These are phyloP conservation scores for Tenthredo distinguenda DNA, from an alignment of 2,888 invertebrate genomes.

Conservation along the genomic window DNA sequence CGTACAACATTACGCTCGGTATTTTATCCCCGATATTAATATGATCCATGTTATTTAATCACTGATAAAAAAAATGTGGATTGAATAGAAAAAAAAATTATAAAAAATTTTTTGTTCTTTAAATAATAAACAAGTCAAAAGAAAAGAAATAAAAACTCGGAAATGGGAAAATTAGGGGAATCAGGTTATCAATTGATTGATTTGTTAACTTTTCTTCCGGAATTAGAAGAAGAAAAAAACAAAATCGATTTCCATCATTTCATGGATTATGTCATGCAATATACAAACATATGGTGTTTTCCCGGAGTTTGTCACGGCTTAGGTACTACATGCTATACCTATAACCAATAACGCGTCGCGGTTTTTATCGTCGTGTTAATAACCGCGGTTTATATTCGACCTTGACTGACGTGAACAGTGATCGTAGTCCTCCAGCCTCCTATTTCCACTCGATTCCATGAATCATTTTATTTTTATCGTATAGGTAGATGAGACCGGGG, in stretches of 20 bases:
- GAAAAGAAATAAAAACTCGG: neutral
- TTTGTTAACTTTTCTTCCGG: neutral
- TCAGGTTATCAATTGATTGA: neutral
- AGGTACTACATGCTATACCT: neutral
- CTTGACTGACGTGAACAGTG: neutral
- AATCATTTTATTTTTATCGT: neutral
- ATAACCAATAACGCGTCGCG: neutral
- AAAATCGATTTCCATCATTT: neutral
- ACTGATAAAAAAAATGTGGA: neutral
- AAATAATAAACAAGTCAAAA: neutral
- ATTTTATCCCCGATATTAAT: constrained; percentile 78
- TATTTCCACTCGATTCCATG: neutral
- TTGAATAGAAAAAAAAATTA: neutral
- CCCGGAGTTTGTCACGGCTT: neutral
- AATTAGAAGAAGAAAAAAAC: neutral
- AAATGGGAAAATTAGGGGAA: neutral
- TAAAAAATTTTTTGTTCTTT: no score
- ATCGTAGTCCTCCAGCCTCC: neutral
- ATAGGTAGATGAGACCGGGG: no score
- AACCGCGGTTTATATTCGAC: neutral
- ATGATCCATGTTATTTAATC: constrained; percentile 52
- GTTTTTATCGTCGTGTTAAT: neutral
- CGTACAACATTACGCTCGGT: constrained; percentile 78
- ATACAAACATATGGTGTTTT: neutral
- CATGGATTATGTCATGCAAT: neutral